Conservation (phyloP, 1,140 invertebrate species). For the Drosophila parvula region DNA sequence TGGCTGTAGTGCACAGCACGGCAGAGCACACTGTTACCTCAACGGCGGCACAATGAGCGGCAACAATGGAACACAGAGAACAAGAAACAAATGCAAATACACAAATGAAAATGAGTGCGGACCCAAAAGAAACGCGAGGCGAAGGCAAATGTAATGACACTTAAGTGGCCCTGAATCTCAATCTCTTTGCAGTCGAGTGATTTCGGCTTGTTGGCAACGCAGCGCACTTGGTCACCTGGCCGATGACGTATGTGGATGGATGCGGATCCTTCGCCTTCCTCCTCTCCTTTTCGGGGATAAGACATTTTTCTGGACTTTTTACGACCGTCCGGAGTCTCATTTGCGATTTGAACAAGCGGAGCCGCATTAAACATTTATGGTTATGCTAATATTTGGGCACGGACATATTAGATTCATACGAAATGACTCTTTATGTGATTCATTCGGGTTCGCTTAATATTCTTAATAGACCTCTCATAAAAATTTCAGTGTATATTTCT, state of each 20-base stretch:
- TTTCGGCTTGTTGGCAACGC: constrained; percentile 50
- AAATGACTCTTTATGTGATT: constrained; percentile 11
- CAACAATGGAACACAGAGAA: constrained; percentile 13
- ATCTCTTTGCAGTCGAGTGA: constrained; percentile 75
- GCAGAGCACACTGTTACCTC: constrained; percentile 39
- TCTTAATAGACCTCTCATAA: neutral
- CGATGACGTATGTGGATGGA: constrained; percentile 41
- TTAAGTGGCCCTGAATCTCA: constrained; percentile 73
- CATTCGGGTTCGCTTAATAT: neutral
- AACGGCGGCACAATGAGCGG: constrained; percentile 34
- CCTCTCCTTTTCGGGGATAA: constrained; percentile 11
- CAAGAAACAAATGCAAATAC: constrained; percentile 26
- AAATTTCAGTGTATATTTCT: neutral
- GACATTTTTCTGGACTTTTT: constrained; percentile 9
- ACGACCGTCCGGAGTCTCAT: constrained; percentile 31
- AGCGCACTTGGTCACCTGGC: constrained; percentile 30
- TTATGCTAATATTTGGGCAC: constrained; percentile 22
- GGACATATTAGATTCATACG: constrained; percentile 21
- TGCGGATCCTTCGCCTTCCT: constrained; percentile 10
- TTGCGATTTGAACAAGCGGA: constrained; percentile 9
- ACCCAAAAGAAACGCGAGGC: constrained; percentile 23
- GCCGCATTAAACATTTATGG: constrained; percentile 29
- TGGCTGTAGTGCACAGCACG: neutral
- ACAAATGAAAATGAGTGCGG: constrained; percentile 54
- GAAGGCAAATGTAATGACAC: constrained; percentile 52